Conservation (phyloP, 2,113 vertebrate genomes). For the Gnathonemus longibarbis region DNA sequence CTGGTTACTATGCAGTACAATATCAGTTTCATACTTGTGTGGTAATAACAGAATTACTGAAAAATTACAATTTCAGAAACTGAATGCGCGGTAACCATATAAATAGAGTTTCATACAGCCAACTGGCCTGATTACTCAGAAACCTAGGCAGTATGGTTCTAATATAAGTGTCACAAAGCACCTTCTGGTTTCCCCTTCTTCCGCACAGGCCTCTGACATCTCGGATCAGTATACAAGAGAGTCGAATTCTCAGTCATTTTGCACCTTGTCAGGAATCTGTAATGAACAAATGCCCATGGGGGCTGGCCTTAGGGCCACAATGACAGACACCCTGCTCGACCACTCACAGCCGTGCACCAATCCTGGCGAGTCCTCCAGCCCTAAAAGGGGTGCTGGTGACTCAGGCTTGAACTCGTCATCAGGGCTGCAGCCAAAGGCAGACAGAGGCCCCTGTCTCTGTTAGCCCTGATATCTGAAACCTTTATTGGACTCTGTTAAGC, state of each 20-base stretch:
- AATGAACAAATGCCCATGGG: background rate
- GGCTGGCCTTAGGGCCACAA: background rate
- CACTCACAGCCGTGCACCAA: background rate
- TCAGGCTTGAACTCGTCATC: background rate
- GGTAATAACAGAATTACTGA: background rate
- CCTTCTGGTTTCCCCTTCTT: background rate
- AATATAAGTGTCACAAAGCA: background rate
- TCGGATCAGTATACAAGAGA: background rate
- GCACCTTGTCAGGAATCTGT: background rate
- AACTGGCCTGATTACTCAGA: background rate
- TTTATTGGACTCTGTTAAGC: conserved; percentile 7
- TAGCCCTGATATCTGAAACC: background rate
- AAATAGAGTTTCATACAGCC: background rate
- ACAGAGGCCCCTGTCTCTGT: background rate
- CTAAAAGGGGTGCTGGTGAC: background rate
- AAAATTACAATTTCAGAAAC: background rate
- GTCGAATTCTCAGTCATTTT: background rate
- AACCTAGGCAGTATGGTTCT: background rate
- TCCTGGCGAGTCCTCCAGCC: background rate
- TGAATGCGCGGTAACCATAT: background rate
- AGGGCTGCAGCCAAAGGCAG: background rate
- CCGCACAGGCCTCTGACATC: background rate
- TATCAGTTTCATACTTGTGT: background rate
- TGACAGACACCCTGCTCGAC: background rate
- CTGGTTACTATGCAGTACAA: background rate